A percentile compares a stretch with the other conserved stretches of the same genome.
phyloP scores from a whole-genome alignment of 2,888 invertebrate species.

The Rhorus exstirpatorius region DNA sequence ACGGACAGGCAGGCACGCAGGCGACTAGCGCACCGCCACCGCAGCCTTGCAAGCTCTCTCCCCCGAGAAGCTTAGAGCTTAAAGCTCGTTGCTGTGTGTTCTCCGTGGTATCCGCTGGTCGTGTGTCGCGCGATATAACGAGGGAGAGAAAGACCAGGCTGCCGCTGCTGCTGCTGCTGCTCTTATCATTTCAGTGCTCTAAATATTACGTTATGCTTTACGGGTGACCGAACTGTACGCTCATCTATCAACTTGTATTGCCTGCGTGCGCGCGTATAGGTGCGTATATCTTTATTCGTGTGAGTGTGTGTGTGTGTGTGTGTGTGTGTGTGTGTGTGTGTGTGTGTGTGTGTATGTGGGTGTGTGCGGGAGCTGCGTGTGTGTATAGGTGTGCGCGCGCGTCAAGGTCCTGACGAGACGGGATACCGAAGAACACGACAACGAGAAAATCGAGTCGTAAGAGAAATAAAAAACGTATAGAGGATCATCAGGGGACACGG shows the following conservation, averaged over 20 bases:
- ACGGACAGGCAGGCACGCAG: slow-evolving; percentile 74
- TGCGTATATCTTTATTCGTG: neutral
- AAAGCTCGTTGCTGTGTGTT: slow-evolving; percentile 85
- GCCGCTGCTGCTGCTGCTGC: slow-evolving; percentile 16
- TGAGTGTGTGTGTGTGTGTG: slow-evolving; percentile 45
- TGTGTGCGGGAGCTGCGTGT: slow-evolving; percentile 75
- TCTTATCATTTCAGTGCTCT: slow-evolving; percentile 26
- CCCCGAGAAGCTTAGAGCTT: slow-evolving; percentile 76
- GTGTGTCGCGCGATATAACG: slow-evolving; percentile 59
- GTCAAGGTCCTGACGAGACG: slow-evolving; percentile 51
- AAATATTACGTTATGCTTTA: slow-evolving; percentile 15
- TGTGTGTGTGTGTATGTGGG: slow-evolving; percentile 9
- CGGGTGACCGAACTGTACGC: slow-evolving; percentile 33
- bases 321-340: neutral
- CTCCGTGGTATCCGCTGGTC: slow-evolving; percentile 76
- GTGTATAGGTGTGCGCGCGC: slow-evolving; percentile 54
- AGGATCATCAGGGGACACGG: neutral
- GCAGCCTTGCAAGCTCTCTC: slow-evolving; percentile 86
- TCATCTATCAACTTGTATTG: slow-evolving; percentile 18
- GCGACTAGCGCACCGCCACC: slow-evolving; percentile 75
- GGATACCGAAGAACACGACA: slow-evolving; percentile 8
- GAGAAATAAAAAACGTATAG: slow-evolving; percentile 18
- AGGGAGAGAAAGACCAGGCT: slow-evolving; percentile 41
- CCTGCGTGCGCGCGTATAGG: slow-evolving; percentile 83
- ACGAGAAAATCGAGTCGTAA: slow-evolving; percentile 14